These are phyloP conservation scores for Amyelois transitella DNA, from an alignment of 1,140 invertebrate genomes.

Conservation along the genomic window DNA sequence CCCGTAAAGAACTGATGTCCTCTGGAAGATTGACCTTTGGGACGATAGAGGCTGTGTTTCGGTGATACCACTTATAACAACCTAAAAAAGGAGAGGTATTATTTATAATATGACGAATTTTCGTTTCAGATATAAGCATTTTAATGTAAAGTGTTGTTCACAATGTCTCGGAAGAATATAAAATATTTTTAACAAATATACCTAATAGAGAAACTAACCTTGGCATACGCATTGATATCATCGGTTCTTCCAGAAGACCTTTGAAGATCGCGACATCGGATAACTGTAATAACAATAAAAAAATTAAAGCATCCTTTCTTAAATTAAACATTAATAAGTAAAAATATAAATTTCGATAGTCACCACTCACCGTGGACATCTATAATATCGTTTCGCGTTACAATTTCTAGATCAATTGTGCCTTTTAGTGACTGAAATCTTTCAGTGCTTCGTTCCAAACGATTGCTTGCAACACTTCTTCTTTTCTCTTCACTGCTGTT, in stretches of 20 bases:
- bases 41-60: slow-evolving; percentile 50
- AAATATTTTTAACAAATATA: too few relatives aligned
- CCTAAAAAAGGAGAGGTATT: slow-evolving; percentile 25
- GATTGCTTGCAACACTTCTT: slow-evolving; percentile 57
- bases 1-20: slow-evolving; percentile 64
- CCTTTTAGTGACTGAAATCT: slow-evolving; percentile 51
- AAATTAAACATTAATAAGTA: slow-evolving; percentile 8
- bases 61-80: slow-evolving; percentile 55
- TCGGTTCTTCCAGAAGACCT: slow-evolving; percentile 51
- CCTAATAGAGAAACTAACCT: too few relatives aligned
- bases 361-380: slow-evolving; percentile 73
- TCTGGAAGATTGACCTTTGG: slow-evolving; percentile 63
- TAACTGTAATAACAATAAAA: slow-evolving; percentile 42
- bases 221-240: slow-evolving; percentile 66
- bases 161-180: too few relatives aligned
- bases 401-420: slow-evolving; percentile 63
- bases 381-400: slow-evolving; percentile 54
- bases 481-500: slow-evolving; percentile 62
- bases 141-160: too few relatives aligned
- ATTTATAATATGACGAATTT: too few relatives aligned
- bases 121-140: too few relatives aligned
- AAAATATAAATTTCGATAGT: slow-evolving; percentile 47
- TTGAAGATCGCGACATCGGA: slow-evolving; percentile 60
- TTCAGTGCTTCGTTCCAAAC: slow-evolving; percentile 49
- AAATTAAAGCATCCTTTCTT: neutral